Conservation (phyloP, 2,797 vertebrate species). For the Crocidura indochinensis region DNA sequence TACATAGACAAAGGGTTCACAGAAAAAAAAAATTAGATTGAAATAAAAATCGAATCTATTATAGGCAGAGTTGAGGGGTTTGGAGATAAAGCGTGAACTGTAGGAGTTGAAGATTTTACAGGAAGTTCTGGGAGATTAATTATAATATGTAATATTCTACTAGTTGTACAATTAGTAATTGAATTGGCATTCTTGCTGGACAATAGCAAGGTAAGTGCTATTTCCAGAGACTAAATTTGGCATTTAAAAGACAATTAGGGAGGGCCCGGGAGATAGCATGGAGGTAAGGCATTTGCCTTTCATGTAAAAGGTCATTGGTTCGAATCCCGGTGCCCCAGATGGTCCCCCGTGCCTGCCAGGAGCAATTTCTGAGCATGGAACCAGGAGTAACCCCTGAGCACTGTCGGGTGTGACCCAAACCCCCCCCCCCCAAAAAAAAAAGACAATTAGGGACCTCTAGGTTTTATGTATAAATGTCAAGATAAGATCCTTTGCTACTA, state of each 20-base stretch:
- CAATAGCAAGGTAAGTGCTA: constrained; percentile 37
- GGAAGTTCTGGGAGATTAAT: constrained; percentile 52
- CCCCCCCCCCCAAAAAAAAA: too few relatives aligned
- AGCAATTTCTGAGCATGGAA: too few relatives aligned
- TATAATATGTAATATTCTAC: constrained; percentile 25
- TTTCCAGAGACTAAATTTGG: constrained; percentile 12
- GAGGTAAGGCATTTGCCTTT: too few relatives aligned
- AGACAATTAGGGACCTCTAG: constrained; percentile 7
- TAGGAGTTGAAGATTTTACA: constrained; percentile 48
- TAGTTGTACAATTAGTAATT: constrained; percentile 52
- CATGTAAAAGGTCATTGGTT: too few relatives aligned
- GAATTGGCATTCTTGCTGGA: constrained; percentile 56
- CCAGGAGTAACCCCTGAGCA: too few relatives aligned
- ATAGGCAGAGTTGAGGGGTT: constrained; percentile 11
- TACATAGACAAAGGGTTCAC: neutral
- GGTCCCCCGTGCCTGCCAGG: too few relatives aligned
- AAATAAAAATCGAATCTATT: neutral
- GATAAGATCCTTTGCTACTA: constrained; percentile 25
- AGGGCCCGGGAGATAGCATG: too few relatives aligned
- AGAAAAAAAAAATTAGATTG: neutral
- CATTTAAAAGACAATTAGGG: constrained; percentile 39
- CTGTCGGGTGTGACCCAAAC: too few relatives aligned
- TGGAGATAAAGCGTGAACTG: constrained; percentile 20
- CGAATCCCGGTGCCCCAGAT: too few relatives aligned
- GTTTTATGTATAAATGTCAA: constrained; percentile 50